A percentile compares a stretch with the other conserved stretches of the same genome.
Evolutionary conservation across 1,140 invertebrate genomes (phyloP).

Genomic region (Battus philenor): DNA sequence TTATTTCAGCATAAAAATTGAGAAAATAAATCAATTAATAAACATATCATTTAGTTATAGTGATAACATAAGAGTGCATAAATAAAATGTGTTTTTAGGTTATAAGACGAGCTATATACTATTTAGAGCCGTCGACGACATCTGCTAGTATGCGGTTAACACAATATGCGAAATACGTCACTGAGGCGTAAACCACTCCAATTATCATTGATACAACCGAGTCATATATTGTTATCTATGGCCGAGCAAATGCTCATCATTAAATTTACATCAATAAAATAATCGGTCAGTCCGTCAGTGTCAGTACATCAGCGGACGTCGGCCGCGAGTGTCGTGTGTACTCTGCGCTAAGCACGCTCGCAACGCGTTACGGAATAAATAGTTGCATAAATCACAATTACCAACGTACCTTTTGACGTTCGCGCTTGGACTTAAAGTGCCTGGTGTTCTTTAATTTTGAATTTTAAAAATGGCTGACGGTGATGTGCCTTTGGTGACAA

Average conservation of each 20-base stretch:
- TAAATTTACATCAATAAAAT: constrained; percentile 66
- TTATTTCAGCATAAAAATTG: too few relatives aligned
- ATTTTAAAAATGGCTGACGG: constrained; percentile 52
- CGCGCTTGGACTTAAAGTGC: constrained; percentile 7
- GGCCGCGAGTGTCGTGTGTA: constrained; percentile 28
- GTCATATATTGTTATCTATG: constrained; percentile 62
- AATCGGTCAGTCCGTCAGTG: constrained; percentile 49
- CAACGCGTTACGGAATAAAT: constrained; percentile 8
- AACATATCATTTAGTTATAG: not conserved
- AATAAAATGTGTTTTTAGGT: too few relatives aligned
- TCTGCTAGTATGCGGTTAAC: too few relatives aligned
- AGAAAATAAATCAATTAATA: not conserved
- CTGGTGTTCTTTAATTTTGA: constrained; percentile 15
- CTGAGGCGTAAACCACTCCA: constrained; percentile 52
- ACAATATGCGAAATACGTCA: constrained; percentile 23
- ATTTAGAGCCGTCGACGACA: too few relatives aligned
- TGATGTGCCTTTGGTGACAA: constrained; percentile 61
- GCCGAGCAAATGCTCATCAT: constrained; percentile 37
- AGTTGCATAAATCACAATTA: constrained; percentile 16
- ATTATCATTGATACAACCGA: constrained; percentile 60
- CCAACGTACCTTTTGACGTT: constrained; percentile 2
- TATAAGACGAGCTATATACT: too few relatives aligned
- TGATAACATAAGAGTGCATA: too few relatives aligned
- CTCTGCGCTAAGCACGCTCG: not conserved
- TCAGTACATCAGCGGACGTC: constrained; percentile 39